Base-by-base conservation (phyloP, 2,888 invertebrate genomes). In the Tyria jacobaeae region DNA sequence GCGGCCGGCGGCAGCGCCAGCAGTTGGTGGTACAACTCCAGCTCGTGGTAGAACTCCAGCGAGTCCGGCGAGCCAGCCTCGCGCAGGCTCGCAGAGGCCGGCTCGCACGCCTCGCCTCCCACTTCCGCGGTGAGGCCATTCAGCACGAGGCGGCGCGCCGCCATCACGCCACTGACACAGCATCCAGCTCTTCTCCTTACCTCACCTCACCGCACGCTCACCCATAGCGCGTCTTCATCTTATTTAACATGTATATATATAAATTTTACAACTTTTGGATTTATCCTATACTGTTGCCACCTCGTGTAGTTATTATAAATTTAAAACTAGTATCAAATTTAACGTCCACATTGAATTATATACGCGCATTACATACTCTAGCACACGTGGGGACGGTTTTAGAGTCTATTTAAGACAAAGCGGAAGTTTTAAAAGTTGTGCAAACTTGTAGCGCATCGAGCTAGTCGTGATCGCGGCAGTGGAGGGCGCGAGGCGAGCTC, bases 41-140 rank as follows among this genome's bases (percentile, higher is more conserved):
- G 83, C 85, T 92, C 92, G 85, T 92, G 92, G 84, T 92, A 92
- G 85, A 89, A 91, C 80, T 89, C 89, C 57, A 81, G 79, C 56
- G 84, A 85, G 82, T 87, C 88, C 37, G 90, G 85, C 66, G 86
- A 84, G 70, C 76, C 77, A 9, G 74, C 79, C 55, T 66, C 74
- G 60, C 64, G 67, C 49, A 53, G 70, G 57, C 14, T 31, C 17
- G 34, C 61, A 41, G 51, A 62, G 67, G 53, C 64, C 61, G 17
- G 70, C 62, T 21, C 71, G 31, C 24, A 3, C 41, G 49, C 51
- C 41, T 59, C 63, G 35, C 79, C 84, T 66, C 83, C 76, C 76
- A 88, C 89, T 83, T 92, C 91, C 72, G 92, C 92, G 78, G 92
- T 92, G 60, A 92, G 85, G 52, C 92, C 92, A 83, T 93, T 92